Evolutionary conservation across 2,797 vertebrate species (phyloP).

Genomic region (Coregonus suidteri): DNA sequence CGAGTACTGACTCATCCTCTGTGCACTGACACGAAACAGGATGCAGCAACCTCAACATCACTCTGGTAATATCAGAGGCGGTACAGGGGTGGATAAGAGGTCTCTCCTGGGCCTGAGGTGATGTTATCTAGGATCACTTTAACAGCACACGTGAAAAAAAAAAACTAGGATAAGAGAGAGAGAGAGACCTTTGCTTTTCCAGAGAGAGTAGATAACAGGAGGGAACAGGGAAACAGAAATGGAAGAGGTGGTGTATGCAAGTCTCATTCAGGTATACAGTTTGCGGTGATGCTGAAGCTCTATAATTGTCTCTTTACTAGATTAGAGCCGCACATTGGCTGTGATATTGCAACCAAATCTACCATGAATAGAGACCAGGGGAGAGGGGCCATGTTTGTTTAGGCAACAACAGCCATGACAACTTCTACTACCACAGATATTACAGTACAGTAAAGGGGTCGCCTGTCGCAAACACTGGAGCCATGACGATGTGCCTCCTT

Average conservation of each 20-base stretch:
- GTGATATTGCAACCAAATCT: slow-evolving; percentile 47
- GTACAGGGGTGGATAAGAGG: neutral
- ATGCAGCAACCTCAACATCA: neutral
- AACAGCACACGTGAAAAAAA: slow-evolving; percentile 22
- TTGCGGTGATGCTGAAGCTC: slow-evolving; percentile 31
- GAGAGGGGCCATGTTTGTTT: slow-evolving; percentile 16
- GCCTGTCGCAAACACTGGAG: neutral
- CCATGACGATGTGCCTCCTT: neutral
- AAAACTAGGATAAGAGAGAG: slow-evolving; percentile 28
- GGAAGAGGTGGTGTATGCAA: slow-evolving; percentile 21
- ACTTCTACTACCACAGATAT: neutral
- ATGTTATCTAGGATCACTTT: slow-evolving; percentile 34
- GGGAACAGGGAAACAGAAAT: slow-evolving; percentile 4
- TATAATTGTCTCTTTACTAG: slow-evolving; percentile 59
- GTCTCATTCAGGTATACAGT: slow-evolving; percentile 39
- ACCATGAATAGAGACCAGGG: slow-evolving; percentile 29
- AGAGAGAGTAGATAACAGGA: slow-evolving; percentile 6
- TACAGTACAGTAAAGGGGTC: neutral
- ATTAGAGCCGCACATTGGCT: slow-evolving; percentile 55
- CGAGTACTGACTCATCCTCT: slow-evolving; percentile 4
- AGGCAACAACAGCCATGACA: neutral
- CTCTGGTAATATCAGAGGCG: neutral
- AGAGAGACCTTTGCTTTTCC: slow-evolving; percentile 3
- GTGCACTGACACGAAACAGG: slow-evolving; percentile 22
- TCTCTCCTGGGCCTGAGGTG: neutral